These are phyloP conservation scores for Aphelocoma californica DNA, from an alignment of 2,797 vertebrate species.

Conservation along the genomic window DNA sequence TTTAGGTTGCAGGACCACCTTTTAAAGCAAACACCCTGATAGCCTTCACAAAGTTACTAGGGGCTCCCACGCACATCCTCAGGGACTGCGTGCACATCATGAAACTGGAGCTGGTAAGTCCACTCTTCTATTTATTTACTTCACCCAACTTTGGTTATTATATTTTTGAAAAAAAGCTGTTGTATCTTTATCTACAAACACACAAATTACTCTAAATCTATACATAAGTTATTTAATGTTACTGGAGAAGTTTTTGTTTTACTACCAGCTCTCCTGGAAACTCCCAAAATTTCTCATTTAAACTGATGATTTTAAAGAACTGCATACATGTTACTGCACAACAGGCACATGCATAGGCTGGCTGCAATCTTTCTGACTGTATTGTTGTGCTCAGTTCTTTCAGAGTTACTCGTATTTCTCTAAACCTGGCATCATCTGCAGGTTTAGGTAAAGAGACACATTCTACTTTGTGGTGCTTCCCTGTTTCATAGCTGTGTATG, in stretches of 20 bases:
- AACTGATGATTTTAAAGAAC: neutral
- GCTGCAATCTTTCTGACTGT: neutral
- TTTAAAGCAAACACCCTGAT: constrained; percentile 99
- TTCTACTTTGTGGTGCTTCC: neutral
- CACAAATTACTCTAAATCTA: neutral
- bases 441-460: neutral
- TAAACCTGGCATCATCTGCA: neutral
- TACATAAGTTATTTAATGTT: neutral
- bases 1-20: constrained; percentile 95
- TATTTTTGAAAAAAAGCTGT: neutral
- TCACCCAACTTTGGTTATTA: neutral
- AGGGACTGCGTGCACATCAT: constrained; percentile 98
- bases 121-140: neutral
- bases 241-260: neutral
- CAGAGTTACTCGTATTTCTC: neutral
- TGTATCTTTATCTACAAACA: neutral
- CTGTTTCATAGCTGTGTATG: neutral
- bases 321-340: neutral
- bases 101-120: constrained; percentile 95
- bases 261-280: neutral
- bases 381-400: neutral
- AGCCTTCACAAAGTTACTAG: constrained; percentile 96
- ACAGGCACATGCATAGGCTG: neutral
- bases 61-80: constrained; percentile 95
- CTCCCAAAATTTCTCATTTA: neutral